Base-by-base conservation (phyloP, 2,888 invertebrate species). In the Callimorpha dominula region DNA sequence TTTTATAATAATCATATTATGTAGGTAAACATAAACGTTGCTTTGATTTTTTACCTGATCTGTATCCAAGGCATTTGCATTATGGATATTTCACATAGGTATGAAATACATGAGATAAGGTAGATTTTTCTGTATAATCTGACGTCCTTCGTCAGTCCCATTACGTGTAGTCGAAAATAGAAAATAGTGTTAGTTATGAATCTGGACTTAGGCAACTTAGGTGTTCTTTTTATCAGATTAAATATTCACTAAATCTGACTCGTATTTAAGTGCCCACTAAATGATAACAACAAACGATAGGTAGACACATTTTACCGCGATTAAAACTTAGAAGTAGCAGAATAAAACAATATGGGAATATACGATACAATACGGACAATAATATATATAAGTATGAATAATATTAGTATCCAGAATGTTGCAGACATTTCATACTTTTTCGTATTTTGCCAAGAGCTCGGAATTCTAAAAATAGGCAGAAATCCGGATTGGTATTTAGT, bases 381-480 rank as follows among this genome's bases (percentile, higher is more conserved):
- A 31, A 60, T 46, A 60, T 20, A 1, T 57, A 20, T 57, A 20
- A 57, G 9, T 57, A 20, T 31, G 11, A 3, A 46, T 46, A 46
- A 7, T 31, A 31, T 12, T 20, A 4, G 5, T 31, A 31, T 20
- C 20, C 57, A 57, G 20, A 57, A 60, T 60, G 7, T 60, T 31
- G 20, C 20, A 20, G 1, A 20, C 4, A 4, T 20, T 46, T 46
- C 9, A 57, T 12, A 31, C 12, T 20, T 57, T 57, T 57, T 57
- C 12, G 20, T 15, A 52, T 49, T 20, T 52, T 52, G 63, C 20
- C 12, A 54, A 54, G 52, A 70, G 52, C 40, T 43, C 54, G 12
- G 31, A 31, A 20, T 64, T 31, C 65, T 65, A 57, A 70, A 70
- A 70, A 69, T 70, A 64, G 40, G 6, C 43, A 46, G 64, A 70